Percentiles rank a stretch among this genome's conserved stretches.
phyloP scores from a whole-genome alignment of 2,113 vertebrate species.

The Xenopus laevis region DNA sequence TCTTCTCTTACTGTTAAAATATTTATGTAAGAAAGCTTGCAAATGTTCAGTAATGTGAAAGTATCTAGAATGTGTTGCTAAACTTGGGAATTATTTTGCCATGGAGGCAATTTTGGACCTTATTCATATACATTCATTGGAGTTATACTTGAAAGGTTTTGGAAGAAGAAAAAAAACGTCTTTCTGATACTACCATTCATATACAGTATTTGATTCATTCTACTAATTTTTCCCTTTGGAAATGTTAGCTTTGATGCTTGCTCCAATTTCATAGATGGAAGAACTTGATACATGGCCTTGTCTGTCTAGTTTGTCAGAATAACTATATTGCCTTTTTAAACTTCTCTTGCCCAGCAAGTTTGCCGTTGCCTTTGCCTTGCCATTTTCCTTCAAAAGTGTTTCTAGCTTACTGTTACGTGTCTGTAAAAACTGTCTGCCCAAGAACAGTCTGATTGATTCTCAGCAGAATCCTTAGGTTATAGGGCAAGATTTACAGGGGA shows the following conservation, averaged over 20 bases:
- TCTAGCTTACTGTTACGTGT: neutral
- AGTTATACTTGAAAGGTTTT: neutral
- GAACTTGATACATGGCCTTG: neutral
- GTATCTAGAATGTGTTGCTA: neutral
- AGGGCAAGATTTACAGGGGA: neutral
- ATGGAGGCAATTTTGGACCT: no score
- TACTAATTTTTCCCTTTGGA: conserved; percentile 2
- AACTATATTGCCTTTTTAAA: conserved; percentile 21
- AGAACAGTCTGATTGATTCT: neutral
- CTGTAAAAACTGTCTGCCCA: neutral
- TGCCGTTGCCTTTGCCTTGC: neutral
- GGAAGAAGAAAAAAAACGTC: neutral
- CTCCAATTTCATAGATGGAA: conserved; percentile 7
- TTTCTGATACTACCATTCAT: neutral
- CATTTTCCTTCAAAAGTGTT: neutral
- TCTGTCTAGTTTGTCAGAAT: conserved; percentile 1
- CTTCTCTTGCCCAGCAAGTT: neutral
- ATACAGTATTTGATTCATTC: conserved; percentile 13
- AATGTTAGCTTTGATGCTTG: conserved; percentile 12
- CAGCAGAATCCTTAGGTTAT: neutral
- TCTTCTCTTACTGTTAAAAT: conserved; percentile 27
- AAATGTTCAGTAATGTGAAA: neutral
- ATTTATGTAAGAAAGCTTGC: conserved; percentile 24
- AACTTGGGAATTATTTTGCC: neutral
- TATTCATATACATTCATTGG: neutral